Percentiles rank a stretch among this genome's conserved stretches.
phyloP scores from a whole-genome alignment of 2,113 vertebrate genomes.

The Gracilinanus agilis region DNA sequence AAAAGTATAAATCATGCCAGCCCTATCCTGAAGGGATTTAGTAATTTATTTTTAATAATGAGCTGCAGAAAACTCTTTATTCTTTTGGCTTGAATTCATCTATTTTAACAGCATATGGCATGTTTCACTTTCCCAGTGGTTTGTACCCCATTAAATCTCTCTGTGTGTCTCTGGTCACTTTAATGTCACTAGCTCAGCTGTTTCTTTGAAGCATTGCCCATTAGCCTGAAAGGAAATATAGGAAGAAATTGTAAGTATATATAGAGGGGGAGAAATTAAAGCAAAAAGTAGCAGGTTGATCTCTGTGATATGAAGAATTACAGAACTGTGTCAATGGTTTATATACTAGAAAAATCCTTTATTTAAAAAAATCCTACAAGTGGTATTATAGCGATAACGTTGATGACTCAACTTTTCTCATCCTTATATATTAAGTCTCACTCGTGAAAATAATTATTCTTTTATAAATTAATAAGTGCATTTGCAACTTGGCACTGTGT shows the following conservation, averaged over 20 bases:
- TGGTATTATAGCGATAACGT: constrained; percentile 48
- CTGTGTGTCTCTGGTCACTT: constrained; percentile 67
- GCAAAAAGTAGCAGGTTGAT: constrained; percentile 57
- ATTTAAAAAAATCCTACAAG: not conserved
- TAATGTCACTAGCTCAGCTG: constrained; percentile 69
- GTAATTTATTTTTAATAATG: constrained; percentile 47
- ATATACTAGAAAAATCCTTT: constrained; percentile 33
- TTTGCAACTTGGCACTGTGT: not conserved
- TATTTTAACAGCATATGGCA: constrained; percentile 64
- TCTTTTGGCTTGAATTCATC: constrained; percentile 57
- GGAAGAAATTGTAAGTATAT: constrained; percentile 40
- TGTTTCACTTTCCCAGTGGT: constrained; percentile 66
- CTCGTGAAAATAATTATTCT: not conserved
- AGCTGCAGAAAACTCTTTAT: not conserved
- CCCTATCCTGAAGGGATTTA: constrained; percentile 45
- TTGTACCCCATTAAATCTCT: constrained; percentile 70
- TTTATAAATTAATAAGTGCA: constrained; percentile 21
- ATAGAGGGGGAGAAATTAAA: constrained; percentile 40
- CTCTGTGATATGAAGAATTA: constrained; percentile 59
- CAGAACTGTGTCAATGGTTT: constrained; percentile 32
- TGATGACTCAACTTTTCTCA: constrained; percentile 2
- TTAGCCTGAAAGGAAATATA: constrained; percentile 73
- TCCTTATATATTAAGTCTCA: not conserved
- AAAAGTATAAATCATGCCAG: constrained; percentile 45
- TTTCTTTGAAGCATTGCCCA: constrained; percentile 70